Evolutionary conservation across 2,888 invertebrate species (phyloP).

Genomic region (Cantharis flavilabris): DNA sequence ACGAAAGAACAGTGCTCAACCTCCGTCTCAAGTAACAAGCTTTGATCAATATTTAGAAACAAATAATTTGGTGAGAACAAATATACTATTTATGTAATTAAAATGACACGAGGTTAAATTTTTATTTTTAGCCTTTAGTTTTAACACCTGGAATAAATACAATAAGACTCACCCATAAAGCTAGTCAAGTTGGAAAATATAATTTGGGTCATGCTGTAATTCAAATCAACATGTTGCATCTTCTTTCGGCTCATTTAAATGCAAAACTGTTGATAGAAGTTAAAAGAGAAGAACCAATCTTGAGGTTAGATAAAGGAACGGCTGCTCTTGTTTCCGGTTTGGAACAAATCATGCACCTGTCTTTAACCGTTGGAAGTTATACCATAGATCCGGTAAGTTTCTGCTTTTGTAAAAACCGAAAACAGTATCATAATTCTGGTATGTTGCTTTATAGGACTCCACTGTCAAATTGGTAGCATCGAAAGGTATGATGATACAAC

Average conservation of each 20-base stretch:
- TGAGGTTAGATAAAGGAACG: slow-evolving; percentile 60
- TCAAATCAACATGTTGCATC: slow-evolving; percentile 69
- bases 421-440: slow-evolving; percentile 68
- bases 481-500: slow-evolving; percentile 67
- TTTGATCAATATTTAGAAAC: slow-evolving; percentile 45
- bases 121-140: slow-evolving; percentile 48
- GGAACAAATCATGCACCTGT: slow-evolving; percentile 75
- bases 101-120: neutral
- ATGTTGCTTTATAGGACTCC: slow-evolving; percentile 59
- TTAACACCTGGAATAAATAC: slow-evolving; percentile 67
- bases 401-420: neutral
- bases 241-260: slow-evolving; percentile 67
- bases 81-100: neutral
- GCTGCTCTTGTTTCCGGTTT: slow-evolving; percentile 82
- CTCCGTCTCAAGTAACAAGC: slow-evolving; percentile 42
- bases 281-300: slow-evolving; percentile 49
- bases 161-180: slow-evolving; percentile 63
- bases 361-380: slow-evolving; percentile 79
- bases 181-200: slow-evolving; percentile 71
- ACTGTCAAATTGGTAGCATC: slow-evolving; percentile 68
- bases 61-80: slow-evolving; percentile 43
- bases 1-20: slow-evolving; percentile 68
- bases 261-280: slow-evolving; percentile 60
- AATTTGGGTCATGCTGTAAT: slow-evolving; percentile 73
- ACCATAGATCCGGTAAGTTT: slow-evolving; percentile 67